These are phyloP conservation scores for Xenopus petersii DNA, from an alignment of 2,797 vertebrate species.

Conservation along the genomic window DNA sequence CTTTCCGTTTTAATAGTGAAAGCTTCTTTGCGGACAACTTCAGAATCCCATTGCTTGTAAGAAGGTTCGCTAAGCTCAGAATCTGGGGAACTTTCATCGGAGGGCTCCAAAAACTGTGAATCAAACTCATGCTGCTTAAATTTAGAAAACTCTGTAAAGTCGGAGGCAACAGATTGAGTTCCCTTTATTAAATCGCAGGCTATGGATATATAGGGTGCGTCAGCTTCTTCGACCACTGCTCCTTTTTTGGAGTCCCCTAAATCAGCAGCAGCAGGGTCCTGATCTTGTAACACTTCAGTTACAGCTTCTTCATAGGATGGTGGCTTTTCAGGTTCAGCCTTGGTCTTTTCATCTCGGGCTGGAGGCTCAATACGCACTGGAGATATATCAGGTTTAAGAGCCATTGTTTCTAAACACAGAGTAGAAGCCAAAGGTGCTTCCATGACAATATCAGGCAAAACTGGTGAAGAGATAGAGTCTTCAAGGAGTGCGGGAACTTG, in stretches of 20 bases:
- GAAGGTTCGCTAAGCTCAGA: conserved; percentile 64
- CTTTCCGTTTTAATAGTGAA: neutral
- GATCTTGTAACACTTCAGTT: conserved; percentile 62
- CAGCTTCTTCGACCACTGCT: conserved; percentile 60
- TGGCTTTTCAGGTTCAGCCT: conserved; percentile 76
- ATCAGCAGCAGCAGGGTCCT: conserved; percentile 68
- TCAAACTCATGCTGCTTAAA: conserved; percentile 39
- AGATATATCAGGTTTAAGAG: conserved; percentile 59
- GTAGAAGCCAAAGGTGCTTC: conserved; percentile 79
- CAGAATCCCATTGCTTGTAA: conserved; percentile 54
- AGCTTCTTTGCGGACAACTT: conserved; percentile 58
- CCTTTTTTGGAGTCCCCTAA: conserved; percentile 56
- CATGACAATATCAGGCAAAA: conserved; percentile 89
- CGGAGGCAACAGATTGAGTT: conserved; percentile 62
- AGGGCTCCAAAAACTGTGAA: conserved; percentile 55
- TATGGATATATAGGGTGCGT: conserved; percentile 74
- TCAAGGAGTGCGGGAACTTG: conserved; percentile 72
- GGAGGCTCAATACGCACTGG: conserved; percentile 49
- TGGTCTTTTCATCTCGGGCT: conserved; percentile 68
- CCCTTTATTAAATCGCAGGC: conserved; percentile 90
- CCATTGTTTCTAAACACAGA: conserved; percentile 69
- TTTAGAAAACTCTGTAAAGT: conserved; percentile 62
- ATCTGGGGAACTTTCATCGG: conserved; percentile 60
- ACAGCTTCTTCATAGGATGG: conserved; percentile 75
- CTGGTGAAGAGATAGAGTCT: conserved; percentile 71